A percentile compares a stretch with the other conserved stretches of the same genome.
phyloP scores from a whole-genome alignment of 92 coral and sea anemone genomes.

The Scolanthus callimorphus region DNA sequence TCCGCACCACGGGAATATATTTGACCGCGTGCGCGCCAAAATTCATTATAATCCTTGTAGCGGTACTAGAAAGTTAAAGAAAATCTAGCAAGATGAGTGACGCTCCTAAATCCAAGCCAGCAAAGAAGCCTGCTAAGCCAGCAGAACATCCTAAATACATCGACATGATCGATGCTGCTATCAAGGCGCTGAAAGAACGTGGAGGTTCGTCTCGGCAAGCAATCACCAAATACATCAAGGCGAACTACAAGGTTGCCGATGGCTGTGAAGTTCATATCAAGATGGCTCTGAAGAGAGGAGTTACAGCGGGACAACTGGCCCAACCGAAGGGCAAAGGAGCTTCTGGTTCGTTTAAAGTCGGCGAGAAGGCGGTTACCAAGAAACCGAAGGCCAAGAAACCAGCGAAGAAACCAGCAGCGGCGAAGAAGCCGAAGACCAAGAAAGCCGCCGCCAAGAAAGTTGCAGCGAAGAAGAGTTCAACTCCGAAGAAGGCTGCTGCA shows the following conservation, averaged over 20 bases:
- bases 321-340: conserved; percentile 49
- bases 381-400: conserved; percentile 9
- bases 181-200: conserved; percentile 44
- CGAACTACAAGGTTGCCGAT: conserved; percentile 42
- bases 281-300: conserved; percentile 38
- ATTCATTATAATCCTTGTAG: neutral
- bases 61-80: neutral
- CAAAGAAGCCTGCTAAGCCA: conserved; percentile 57
- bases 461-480: conserved; percentile 1
- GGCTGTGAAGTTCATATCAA: conserved; percentile 28
- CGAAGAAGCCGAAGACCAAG: conserved; percentile 49
- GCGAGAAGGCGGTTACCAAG: neutral
- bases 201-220: conserved; percentile 78
- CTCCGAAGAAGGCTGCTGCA: neutral
- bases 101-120: neutral
- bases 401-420: conserved; percentile 25
- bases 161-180: conserved; percentile 61
- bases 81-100: conserved; percentile 9
- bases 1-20: conserved; percentile 8
- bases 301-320: conserved; percentile 16
- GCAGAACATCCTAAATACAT: conserved; percentile 51
- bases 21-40: neutral
- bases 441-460: conserved; percentile 9
- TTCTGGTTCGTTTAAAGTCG: conserved; percentile 55
- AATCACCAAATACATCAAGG: conserved; percentile 66